Evolutionary conservation across 2,797 vertebrate species (phyloP).

Genomic region (Heteromormyrus szaboi): DNA sequence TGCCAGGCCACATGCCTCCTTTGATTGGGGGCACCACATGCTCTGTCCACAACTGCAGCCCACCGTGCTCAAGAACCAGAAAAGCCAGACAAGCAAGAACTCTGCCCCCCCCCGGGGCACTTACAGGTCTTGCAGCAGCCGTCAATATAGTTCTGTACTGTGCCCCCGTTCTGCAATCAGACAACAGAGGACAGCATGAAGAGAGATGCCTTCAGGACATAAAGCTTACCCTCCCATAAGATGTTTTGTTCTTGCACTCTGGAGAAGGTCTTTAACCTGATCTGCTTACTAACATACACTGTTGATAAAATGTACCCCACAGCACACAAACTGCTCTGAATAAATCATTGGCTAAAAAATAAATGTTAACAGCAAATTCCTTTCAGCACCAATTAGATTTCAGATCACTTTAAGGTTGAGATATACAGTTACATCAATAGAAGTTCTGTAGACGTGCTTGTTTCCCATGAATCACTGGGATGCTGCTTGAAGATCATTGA

Average conservation of each 20-base stretch:
- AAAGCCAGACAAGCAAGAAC: slow-evolving; percentile 50
- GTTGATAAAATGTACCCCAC: neutral
- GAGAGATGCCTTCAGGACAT: slow-evolving; percentile 34
- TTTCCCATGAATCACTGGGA: neutral
- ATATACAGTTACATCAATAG: neutral
- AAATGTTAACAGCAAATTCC: neutral
- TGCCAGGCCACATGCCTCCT: slow-evolving; percentile 30
- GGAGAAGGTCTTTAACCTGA: neutral
- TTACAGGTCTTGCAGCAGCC: slow-evolving; percentile 98
- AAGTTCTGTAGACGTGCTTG: neutral
- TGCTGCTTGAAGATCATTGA: neutral
- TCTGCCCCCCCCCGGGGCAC: slow-evolving; percentile 53
- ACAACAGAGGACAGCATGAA: slow-evolving; percentile 47
- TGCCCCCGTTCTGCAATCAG: slow-evolving; percentile 80
- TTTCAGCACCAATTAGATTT: neutral
- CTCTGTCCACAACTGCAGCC: slow-evolving; percentile 47
- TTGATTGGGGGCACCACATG: slow-evolving; percentile 50
- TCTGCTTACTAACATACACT: neutral
- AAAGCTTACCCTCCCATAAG: neutral
- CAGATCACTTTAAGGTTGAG: neutral
- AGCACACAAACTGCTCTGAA: neutral
- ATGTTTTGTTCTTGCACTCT: neutral
- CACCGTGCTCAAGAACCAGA: slow-evolving; percentile 48
- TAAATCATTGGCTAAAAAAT: neutral
- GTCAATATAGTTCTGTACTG: slow-evolving; percentile 83